These are phyloP conservation scores for Lasioglossum zephyrum DNA, from an alignment of 2,888 invertebrate genomes.

Conservation along the genomic window DNA sequence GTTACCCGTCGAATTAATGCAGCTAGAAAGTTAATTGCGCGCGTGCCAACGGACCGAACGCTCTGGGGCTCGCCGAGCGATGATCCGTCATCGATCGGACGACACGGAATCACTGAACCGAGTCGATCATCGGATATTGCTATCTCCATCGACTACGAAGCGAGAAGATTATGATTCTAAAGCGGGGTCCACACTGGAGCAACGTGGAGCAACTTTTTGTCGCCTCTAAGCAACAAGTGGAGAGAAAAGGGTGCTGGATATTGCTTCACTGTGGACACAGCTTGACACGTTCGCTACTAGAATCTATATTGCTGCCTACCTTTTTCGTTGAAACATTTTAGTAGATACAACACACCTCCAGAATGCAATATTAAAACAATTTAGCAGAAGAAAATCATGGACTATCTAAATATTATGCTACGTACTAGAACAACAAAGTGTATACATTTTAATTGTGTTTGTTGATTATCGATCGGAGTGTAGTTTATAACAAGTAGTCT, in stretches of 20 bases:
- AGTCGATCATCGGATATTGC: neutral
- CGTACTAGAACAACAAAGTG: too few relatives aligned
- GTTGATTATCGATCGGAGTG: too few relatives aligned
- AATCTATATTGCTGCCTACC: too few relatives aligned
- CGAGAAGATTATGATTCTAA: neutral
- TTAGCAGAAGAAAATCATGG: neutral
- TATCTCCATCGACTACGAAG: neutral
- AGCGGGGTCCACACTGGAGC: neutral
- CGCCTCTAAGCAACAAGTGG: neutral
- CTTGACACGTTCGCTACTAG: too few relatives aligned
- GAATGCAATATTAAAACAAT: too few relatives aligned
- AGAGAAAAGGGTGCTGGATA: too few relatives aligned
- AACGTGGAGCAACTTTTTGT: neutral
- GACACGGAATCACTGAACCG: neutral
- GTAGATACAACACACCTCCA: too few relatives aligned
- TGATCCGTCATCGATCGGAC: constrained; percentile 7
- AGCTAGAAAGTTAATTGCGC: constrained; percentile 56
- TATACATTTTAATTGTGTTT: too few relatives aligned
- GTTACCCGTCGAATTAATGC: constrained; percentile 41
- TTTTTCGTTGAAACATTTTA: neutral
- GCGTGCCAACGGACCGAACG: constrained; percentile 10
- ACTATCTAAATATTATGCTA: too few relatives aligned
- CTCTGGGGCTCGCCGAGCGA: constrained; percentile 16
- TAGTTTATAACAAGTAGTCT: too few relatives aligned
- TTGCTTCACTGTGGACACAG: too few relatives aligned